Percentiles rank a stretch among this genome's conserved stretches.
phyloP scores from a whole-genome alignment of 2,888 invertebrate genomes.

The Drosophila colorata region DNA sequence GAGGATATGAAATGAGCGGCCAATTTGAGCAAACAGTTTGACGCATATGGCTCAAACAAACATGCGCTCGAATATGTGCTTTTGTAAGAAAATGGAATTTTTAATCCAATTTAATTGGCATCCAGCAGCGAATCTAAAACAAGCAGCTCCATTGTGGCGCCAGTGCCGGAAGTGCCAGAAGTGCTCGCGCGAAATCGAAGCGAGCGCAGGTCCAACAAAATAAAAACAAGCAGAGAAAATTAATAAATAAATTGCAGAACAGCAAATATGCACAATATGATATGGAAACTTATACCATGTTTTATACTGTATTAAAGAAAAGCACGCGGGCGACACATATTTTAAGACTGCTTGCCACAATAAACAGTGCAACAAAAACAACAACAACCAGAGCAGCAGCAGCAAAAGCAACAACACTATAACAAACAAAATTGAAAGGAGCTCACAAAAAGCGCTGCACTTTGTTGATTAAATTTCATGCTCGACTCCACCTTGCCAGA shows the following conservation, averaged over 20 bases:
- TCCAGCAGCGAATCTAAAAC: constrained; percentile 25
- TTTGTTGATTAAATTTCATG: constrained; percentile 77
- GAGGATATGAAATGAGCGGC: constrained; percentile 50
- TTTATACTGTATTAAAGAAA: constrained; percentile 49
- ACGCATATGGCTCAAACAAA: constrained; percentile 61
- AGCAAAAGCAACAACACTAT: background rate
- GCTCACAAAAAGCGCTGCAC: constrained; percentile 66
- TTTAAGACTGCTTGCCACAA: constrained; percentile 55
- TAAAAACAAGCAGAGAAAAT: constrained; percentile 29
- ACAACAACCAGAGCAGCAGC: constrained; percentile 23
- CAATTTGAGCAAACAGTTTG: constrained; percentile 57
- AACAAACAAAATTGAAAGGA: constrained; percentile 30
- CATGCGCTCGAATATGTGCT: constrained; percentile 43
- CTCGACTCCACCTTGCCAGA: constrained; percentile 55
- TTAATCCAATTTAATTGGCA: constrained; percentile 80
- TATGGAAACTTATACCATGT: constrained; percentile 3
- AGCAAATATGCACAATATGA: constrained; percentile 51
- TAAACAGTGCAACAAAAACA: constrained; percentile 32
- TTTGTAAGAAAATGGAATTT: constrained; percentile 76
- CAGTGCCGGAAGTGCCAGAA: constrained; percentile 25
- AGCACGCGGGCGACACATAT: constrained; percentile 72
- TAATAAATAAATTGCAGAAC: constrained; percentile 70
- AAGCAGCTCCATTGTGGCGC: constrained; percentile 46
- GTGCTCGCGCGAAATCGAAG: constrained; percentile 32
- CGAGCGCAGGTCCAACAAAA: background rate